Evolutionary conservation across 64 coral and sea anemone genomes (phyloP), one percentile per base, ranked within the genome.

Genomic region (Acropora yongei): DNA sequence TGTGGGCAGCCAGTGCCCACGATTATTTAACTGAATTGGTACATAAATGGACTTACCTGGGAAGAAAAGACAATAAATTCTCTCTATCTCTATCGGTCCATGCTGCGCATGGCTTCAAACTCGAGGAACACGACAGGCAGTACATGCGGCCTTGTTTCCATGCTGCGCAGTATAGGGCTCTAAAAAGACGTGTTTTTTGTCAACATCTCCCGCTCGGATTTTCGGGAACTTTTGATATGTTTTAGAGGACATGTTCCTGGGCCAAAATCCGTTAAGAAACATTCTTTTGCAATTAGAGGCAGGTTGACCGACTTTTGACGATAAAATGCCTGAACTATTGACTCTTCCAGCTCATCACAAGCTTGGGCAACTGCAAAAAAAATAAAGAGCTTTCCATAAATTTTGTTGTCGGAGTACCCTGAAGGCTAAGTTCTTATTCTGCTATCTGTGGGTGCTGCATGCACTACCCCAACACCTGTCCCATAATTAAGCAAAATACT

Each of bases 91-190:
- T 57, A 12, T 11, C 8, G 30, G 39, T n/a, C 49, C 78, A 80
- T 80, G n/a, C 78, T 57, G 17, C 78, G 57, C 78, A 49, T 80
- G 78, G 78, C 46, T 53, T 39, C 4, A 58, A 80, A 80, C 14
- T 80, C 78, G 18, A 57, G 48, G 48, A 55, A 57, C 14, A 80
- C 49, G 61, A 80, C 49, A 80, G 78, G n/a, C 78, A 58, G 78
- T 80, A 57, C 78, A 84, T 84, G 57, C 58, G 44, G n/a, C 82
- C 82, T 69, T 11, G 61, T 84, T 84, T 71, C 82, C 82, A 86
- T 71, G 82, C 82, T 48, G 68, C 68, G 7, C 41, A 68, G 7
- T 49, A 50, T 68, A 69, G 47, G 82, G 68, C 17, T 73, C 60
- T 73, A 71, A 69, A 47, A 86, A 86, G 71, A 45, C 41, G 17